phyloP scores from a whole-genome alignment of 1,140 invertebrate genomes.

The Hyles euphorbiae region DNA sequence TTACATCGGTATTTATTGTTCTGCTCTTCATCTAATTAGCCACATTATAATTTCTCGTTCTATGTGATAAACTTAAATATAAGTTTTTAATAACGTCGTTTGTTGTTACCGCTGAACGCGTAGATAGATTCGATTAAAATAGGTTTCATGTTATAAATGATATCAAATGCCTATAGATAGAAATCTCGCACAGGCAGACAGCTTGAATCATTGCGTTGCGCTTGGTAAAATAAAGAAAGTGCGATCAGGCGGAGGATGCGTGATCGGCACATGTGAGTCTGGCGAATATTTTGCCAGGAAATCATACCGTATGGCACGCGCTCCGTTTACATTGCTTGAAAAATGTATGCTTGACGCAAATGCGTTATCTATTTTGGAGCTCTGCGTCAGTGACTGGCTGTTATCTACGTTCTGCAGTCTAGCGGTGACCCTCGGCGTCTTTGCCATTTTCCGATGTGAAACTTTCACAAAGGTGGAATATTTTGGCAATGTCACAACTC shows the following conservation, averaged over 20 bases:
- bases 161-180: slow-evolving; percentile 13
- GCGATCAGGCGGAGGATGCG: slow-evolving; percentile 42
- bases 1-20: too few species aligned
- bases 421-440: slow-evolving; percentile 53
- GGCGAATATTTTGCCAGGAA: slow-evolving; percentile 65
- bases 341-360: slow-evolving; percentile 73
- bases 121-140: too few species aligned
- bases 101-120: too few species aligned
- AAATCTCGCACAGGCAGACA: slow-evolving; percentile 6
- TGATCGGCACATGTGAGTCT: slow-evolving; percentile 47
- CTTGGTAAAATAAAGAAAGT: slow-evolving; percentile 41
- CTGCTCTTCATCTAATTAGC: too few species aligned
- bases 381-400: slow-evolving; percentile 60
- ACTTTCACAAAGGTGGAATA: slow-evolving; percentile 8
- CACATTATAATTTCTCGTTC: too few species aligned
- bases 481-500: neutral
- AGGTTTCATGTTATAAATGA: slow-evolving; percentile 9
- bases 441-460: slow-evolving; percentile 22
- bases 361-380: slow-evolving; percentile 73
- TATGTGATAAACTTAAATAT: too few species aligned
- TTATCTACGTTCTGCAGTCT: slow-evolving; percentile 64
- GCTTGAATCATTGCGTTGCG: slow-evolving; percentile 21
- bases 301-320: slow-evolving; percentile 57
- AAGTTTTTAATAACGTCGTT: too few species aligned
- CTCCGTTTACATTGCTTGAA: slow-evolving; percentile 66